A percentile compares a stretch with the other conserved stretches of the same genome.
phyloP scores from a whole-genome alignment of 2,888 invertebrate species.

The Idaea biselata region DNA sequence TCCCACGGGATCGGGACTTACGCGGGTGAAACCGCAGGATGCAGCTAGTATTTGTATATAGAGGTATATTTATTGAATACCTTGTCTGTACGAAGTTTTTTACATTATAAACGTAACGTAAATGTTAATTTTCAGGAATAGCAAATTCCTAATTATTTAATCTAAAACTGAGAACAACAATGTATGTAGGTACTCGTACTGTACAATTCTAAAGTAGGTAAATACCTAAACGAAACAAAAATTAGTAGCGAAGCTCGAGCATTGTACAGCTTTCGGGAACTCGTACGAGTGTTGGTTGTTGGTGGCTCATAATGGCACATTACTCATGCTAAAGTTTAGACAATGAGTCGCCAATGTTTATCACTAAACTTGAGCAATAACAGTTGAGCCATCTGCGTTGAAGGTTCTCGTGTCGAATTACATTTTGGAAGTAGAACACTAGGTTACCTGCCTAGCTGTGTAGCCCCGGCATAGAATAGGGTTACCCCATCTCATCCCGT shows the following conservation, averaged over 20 bases:
- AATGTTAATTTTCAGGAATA: too few species aligned
- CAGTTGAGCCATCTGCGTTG: conserved; percentile 29
- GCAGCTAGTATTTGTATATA: too few species aligned
- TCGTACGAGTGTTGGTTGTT: conserved; percentile 1
- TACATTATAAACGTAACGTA: too few species aligned
- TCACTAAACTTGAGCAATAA: conserved; percentile 48
- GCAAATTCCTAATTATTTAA: background rate
- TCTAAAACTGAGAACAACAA: background rate
- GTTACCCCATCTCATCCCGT: too few species aligned
- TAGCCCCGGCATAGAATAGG: too few species aligned
- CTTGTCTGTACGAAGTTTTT: too few species aligned
- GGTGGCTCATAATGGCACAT: conserved; percentile 28
- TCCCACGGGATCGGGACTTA: too few species aligned
- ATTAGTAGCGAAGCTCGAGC: background rate
- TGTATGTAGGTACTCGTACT: too few species aligned
- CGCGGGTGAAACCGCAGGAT: too few species aligned
- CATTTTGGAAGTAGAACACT: conserved; percentile 1
- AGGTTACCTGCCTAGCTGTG: too few species aligned
- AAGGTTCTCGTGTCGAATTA: background rate
- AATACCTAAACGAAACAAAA: background rate
- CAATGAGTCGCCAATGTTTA: conserved; percentile 50
- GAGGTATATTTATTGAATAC: too few species aligned
- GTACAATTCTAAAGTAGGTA: background rate
- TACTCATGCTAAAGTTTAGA: conserved; percentile 51
- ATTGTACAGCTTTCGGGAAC: background rate